phyloP scores from a whole-genome alignment of 2,797 vertebrate species.

The Neomorphus geoffroyi region DNA sequence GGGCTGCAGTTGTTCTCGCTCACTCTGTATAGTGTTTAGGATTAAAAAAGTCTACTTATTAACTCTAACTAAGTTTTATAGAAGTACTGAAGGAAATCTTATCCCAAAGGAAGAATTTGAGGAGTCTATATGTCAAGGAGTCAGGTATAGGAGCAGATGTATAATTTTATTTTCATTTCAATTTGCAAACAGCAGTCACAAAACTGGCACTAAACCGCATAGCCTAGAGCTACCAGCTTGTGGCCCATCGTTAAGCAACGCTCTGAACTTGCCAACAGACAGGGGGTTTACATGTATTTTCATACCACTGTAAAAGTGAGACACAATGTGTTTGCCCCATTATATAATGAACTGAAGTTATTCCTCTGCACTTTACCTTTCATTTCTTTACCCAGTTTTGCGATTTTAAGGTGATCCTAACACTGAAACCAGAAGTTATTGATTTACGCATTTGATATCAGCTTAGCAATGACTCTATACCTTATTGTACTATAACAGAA shows the following conservation, averaged over 20 bases:
- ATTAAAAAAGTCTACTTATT: not conserved
- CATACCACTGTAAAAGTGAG: not conserved
- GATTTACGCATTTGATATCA: not conserved
- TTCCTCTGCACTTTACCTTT: not conserved
- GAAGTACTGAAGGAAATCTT: not conserved
- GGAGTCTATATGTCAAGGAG: no score
- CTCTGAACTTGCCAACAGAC: not conserved
- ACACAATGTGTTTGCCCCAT: not conserved
- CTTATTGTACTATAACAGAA: not conserved
- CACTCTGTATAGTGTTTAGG: not conserved
- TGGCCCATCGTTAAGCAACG: not conserved
- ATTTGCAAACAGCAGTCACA: not conserved
- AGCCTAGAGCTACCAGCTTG: not conserved
- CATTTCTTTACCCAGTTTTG: not conserved
- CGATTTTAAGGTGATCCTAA: not conserved
- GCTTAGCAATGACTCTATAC: not conserved
- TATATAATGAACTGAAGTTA: not conserved
- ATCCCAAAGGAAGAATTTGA: not conserved
- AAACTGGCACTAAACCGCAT: not conserved
- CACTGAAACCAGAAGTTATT: not conserved
- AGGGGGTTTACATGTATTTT: not conserved
- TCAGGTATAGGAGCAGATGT: not conserved
- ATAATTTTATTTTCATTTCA: not conserved
- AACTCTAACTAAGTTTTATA: not conserved
- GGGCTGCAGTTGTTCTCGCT: not conserved